Evolutionary conservation across 2,113 vertebrate genomes (phyloP).

Genomic region (Archocentrus centrarchus): DNA sequence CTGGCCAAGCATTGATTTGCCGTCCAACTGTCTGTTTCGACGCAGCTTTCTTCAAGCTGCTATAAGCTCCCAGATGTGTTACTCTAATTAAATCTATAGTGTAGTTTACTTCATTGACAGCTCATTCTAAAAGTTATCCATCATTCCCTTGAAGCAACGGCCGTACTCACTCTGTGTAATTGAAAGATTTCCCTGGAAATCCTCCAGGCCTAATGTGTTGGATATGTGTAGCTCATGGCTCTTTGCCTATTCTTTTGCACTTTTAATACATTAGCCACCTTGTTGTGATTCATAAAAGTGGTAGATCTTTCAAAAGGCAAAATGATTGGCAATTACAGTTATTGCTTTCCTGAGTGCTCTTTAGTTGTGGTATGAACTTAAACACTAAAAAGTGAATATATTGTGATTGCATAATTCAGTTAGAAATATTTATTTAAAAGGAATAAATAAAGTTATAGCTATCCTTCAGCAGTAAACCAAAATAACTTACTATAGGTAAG

Average conservation of each 20-base stretch:
- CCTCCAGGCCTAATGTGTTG: conserved; percentile 80
- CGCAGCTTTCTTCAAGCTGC: conserved; percentile 60
- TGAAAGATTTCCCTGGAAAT: conserved; percentile 82
- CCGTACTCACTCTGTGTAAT: conserved; percentile 82
- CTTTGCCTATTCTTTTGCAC: conserved; percentile 75
- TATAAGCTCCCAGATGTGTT: conserved; percentile 78
- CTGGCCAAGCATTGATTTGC: conserved; percentile 73
- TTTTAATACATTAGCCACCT: conserved; percentile 69
- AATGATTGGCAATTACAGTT: conserved; percentile 63
- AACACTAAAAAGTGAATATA: not conserved
- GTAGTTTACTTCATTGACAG: conserved; percentile 81
- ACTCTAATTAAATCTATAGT: conserved; percentile 85
- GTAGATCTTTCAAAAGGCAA: conserved; percentile 65
- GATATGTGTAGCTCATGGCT: conserved; percentile 70
- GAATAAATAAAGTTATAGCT: not conserved
- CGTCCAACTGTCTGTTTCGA: conserved; percentile 65
- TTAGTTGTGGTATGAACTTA: not conserved
- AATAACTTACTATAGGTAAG: not conserved
- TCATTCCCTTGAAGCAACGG: conserved; percentile 72
- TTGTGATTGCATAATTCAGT: not conserved
- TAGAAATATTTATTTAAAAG: not conserved
- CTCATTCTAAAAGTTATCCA: conserved; percentile 76
- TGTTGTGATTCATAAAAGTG: conserved; percentile 61
- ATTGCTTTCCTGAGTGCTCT: conserved; percentile 59
- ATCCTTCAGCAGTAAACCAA: not conserved